phyloP scores from a whole-genome alignment of 1,140 invertebrate genomes.

The Orussus abietinus region DNA sequence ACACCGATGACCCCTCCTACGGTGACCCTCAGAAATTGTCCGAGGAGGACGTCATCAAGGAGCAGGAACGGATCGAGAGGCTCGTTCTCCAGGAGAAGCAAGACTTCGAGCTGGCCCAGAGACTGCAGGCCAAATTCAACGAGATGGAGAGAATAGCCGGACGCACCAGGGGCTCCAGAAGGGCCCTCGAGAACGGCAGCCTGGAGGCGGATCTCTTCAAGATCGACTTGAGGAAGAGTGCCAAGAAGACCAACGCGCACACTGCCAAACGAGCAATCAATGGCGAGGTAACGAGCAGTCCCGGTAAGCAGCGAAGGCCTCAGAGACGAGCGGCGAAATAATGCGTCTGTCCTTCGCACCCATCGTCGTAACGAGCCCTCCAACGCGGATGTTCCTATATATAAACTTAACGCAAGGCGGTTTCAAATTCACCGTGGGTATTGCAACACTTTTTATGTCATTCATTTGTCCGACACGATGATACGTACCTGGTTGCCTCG shows the following conservation, averaged over 20 bases:
- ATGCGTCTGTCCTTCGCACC: constrained; percentile 12
- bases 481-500: constrained; percentile 27
- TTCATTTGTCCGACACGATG: constrained; percentile 22
- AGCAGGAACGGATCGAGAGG: constrained; percentile 41
- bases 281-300: constrained; percentile 9
- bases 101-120: constrained; percentile 42
- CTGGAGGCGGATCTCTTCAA: constrained; percentile 16
- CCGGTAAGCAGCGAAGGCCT: constrained; percentile 26
- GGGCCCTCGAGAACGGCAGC: constrained; percentile 9
- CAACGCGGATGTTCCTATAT: constrained; percentile 30
- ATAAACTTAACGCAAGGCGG: constrained; percentile 17
- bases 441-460: constrained; percentile 23
- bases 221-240: constrained; percentile 4
- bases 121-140: constrained; percentile 42
- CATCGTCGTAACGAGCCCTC: constrained; percentile 18
- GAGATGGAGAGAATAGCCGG: constrained; percentile 41
- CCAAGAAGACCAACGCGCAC: constrained; percentile 10
- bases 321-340: constrained; percentile 24
- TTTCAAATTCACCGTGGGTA: constrained; percentile 19
- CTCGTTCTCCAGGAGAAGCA: constrained; percentile 41
- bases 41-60: constrained; percentile 25
- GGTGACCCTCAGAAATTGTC: constrained; percentile 14
- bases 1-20: constrained; percentile 14
- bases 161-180: constrained; percentile 37
- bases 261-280: constrained; percentile 15